Evolutionary conservation across 1,140 invertebrate genomes (phyloP).

Genomic region (Bombyx mandarina): DNA sequence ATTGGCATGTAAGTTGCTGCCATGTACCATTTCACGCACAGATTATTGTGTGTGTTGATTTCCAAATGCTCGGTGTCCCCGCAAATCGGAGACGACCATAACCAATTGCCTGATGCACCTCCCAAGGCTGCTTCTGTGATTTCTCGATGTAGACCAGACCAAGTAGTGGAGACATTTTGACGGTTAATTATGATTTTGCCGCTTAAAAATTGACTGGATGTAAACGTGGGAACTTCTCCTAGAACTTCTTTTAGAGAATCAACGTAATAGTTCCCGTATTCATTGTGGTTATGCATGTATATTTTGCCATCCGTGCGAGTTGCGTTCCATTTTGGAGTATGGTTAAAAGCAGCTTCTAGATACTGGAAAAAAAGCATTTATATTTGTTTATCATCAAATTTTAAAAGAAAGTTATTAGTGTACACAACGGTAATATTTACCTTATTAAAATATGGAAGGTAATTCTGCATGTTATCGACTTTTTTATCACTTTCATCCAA

Average conservation of each 20-base stretch:
- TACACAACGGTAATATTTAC: background rate
- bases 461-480: constrained; percentile 21
- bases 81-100: constrained; percentile 53
- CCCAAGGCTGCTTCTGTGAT: constrained; percentile 43
- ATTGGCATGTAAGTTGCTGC: constrained; percentile 47
- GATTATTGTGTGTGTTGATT: constrained; percentile 22
- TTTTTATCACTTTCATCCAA: constrained; percentile 37
- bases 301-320: constrained; percentile 17
- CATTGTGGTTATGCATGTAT: constrained; percentile 42
- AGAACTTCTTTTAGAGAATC: constrained; percentile 24
- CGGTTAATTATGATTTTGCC: constrained; percentile 32
- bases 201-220: constrained; percentile 40
- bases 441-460: constrained; percentile 41
- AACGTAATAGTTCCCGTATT: constrained; percentile 38
- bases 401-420: background rate
- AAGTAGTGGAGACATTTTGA: constrained; percentile 42
- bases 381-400: background rate
- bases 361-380: constrained; percentile 28
- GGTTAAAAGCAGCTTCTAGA: constrained; percentile 37
- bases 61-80: constrained; percentile 46
- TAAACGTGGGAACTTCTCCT: constrained; percentile 21
- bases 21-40: constrained; percentile 64
- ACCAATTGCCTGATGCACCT: constrained; percentile 50
- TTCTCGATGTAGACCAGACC: constrained; percentile 43
- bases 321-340: constrained; percentile 47